Evolutionary conservation across 2,797 vertebrate species (phyloP).

Genomic region (Chiloscyllium punctatum): DNA sequence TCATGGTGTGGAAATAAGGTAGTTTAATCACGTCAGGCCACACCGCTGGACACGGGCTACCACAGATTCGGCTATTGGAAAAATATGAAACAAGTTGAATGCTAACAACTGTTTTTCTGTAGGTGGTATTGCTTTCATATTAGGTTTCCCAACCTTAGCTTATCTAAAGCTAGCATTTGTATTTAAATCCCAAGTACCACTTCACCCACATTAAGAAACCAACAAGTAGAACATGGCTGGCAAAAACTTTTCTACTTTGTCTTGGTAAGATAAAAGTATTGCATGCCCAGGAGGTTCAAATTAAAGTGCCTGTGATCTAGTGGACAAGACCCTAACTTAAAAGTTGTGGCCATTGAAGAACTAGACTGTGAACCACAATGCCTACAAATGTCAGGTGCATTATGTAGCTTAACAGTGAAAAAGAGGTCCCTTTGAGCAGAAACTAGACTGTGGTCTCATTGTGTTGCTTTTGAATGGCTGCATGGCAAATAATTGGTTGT

Average conservation of each 20-base stretch:
- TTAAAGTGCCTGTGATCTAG: background rate
- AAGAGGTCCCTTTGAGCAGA: background rate
- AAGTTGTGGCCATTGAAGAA: background rate
- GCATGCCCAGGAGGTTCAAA: background rate
- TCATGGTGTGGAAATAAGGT: conserved; percentile 99
- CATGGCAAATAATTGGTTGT: background rate
- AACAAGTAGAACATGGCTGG: background rate
- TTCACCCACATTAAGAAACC: background rate
- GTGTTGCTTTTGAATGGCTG: background rate
- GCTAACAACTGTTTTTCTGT: background rate
- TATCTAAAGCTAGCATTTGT: background rate
- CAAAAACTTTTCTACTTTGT: background rate
- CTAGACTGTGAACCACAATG: background rate
- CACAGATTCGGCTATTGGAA: conserved; percentile 81
- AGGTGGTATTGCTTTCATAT: background rate
- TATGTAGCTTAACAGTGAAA: background rate
- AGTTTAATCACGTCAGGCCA: conserved; percentile 99
- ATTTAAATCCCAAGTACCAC: background rate
- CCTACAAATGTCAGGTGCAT: background rate
- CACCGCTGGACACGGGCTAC: conserved; percentile 91
- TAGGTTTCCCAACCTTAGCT: background rate
- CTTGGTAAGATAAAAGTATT: background rate
- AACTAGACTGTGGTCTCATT: background rate
- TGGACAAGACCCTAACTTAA: background rate
- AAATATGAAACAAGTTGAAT: conserved; percentile 42